These are phyloP conservation scores for Euclidia mi DNA, from an alignment of 2,888 invertebrate genomes.

Conservation along the genomic window DNA sequence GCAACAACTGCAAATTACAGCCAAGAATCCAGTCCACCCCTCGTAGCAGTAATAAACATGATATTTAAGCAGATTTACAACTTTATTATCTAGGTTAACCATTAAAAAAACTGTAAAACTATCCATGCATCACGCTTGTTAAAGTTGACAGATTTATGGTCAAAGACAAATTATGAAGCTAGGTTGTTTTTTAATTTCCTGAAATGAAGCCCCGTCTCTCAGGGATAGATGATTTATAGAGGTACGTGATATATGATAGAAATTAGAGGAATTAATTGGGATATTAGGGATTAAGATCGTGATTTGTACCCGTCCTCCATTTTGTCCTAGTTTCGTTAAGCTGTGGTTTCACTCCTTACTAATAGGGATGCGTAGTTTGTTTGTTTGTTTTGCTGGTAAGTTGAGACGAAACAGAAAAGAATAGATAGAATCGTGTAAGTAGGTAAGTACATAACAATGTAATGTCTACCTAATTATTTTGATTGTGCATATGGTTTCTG, in stretches of 20 bases:
- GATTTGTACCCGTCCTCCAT: constrained; percentile 16
- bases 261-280: constrained; percentile 34
- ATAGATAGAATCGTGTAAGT: no score
- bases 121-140: constrained; percentile 42
- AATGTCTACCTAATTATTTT: no score
- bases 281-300: constrained; percentile 15
- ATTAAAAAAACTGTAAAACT: constrained; percentile 12
- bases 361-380: no score
- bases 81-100: constrained; percentile 7
- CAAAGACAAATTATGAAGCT: constrained; percentile 50
- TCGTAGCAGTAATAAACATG: constrained; percentile 9
- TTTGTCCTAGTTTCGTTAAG: not conserved
- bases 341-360: no score
- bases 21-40: no score
- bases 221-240: constrained; percentile 40
- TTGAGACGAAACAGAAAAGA: no score
- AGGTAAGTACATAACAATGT: no score
- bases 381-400: no score
- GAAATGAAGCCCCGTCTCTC: constrained; percentile 40
- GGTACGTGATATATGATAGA: constrained; percentile 41
- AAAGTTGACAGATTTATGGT: constrained; percentile 52
- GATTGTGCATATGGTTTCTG: no score
- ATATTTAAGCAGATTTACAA: constrained; percentile 9
- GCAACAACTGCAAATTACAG: no score
- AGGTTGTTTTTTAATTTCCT: constrained; percentile 46